Percentiles rank a stretch among this genome's conserved stretches.
phyloP scores from a whole-genome alignment of 1,140 invertebrate genomes.

The Stegodyphus dumicola region DNA sequence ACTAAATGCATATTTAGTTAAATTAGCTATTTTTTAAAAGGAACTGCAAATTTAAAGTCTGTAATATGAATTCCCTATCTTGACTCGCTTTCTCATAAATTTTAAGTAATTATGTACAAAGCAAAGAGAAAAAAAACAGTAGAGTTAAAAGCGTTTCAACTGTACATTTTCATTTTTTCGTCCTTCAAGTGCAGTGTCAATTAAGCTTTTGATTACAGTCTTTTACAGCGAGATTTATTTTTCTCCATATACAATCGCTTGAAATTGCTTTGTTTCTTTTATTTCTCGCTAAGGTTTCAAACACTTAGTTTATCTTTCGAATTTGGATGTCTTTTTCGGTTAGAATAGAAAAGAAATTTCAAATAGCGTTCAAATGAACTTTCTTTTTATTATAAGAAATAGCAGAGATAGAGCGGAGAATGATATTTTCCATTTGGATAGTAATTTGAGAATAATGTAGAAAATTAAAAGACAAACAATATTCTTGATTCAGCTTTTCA shows the following conservation, averaged over 20 bases:
- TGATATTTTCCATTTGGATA: too few relatives aligned
- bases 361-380: constrained; percentile 27
- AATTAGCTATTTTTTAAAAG: constrained; percentile 16
- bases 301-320: constrained; percentile 12
- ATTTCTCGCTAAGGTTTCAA: constrained; percentile 22
- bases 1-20: constrained; percentile 7
- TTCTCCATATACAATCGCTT: constrained; percentile 9
- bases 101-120: constrained; percentile 22
- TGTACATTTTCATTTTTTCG: background rate
- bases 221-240: constrained; percentile 21
- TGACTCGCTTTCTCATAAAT: constrained; percentile 15
- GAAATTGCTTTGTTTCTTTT: background rate
- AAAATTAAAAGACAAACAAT: too few relatives aligned
- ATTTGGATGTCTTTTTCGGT: background rate
- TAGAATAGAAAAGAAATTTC: constrained; percentile 12
- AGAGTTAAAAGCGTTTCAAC: constrained; percentile 8
- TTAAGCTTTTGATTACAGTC: constrained; percentile 42
- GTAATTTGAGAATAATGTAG: too few relatives aligned
- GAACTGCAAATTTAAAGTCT: constrained; percentile 4
- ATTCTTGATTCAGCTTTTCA: too few relatives aligned
- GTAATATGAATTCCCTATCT: constrained; percentile 13
- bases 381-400: constrained; percentile 14
- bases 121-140: background rate
- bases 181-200: constrained; percentile 30
- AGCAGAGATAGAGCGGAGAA: too few relatives aligned